Percentiles rank a stretch among this genome's conserved stretches.
These are phyloP conservation scores for Ceyx melanurus DNA, from an alignment of 2,113 vertebrate genomes.

Conservation along the genomic window DNA sequence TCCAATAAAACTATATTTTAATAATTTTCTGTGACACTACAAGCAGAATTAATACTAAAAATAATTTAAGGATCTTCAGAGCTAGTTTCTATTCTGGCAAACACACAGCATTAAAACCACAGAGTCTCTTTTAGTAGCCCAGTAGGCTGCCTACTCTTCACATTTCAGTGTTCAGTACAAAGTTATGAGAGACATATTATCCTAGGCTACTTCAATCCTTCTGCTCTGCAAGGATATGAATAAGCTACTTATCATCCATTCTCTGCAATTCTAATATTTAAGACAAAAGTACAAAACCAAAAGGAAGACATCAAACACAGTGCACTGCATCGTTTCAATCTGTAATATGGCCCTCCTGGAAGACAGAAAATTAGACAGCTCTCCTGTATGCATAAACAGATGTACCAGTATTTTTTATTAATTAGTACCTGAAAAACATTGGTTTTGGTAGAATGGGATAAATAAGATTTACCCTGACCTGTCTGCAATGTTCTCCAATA, in stretches of 20 bases:
- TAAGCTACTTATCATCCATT: not conserved
- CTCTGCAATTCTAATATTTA: not conserved
- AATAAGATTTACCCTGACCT: not conserved
- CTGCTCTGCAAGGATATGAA: not conserved
- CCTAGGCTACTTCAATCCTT: not conserved
- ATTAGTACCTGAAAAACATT: not conserved
- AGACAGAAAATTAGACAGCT: not conserved
- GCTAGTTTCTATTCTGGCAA: not conserved
- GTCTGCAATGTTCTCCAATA: not conserved
- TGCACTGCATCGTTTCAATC: not conserved
- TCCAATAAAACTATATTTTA: not conserved
- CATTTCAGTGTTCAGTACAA: not conserved
- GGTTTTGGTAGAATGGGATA: not conserved
- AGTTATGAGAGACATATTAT: not conserved
- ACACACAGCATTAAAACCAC: not conserved
- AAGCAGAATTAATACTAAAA: not conserved
- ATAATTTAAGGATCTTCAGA: not conserved
- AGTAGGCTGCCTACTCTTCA: not conserved
- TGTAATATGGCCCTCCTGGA: not conserved
- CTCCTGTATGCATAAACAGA: not conserved
- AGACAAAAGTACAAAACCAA: not conserved
- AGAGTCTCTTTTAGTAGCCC: not conserved
- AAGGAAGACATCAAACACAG: not conserved
- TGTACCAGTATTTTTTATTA: not conserved
- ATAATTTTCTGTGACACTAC: not conserved